A percentile compares a stretch with the other conserved stretches of the same genome.
Evolutionary conservation across 1,140 invertebrate species (phyloP).

Genomic region (Copidosoma floridanum): DNA sequence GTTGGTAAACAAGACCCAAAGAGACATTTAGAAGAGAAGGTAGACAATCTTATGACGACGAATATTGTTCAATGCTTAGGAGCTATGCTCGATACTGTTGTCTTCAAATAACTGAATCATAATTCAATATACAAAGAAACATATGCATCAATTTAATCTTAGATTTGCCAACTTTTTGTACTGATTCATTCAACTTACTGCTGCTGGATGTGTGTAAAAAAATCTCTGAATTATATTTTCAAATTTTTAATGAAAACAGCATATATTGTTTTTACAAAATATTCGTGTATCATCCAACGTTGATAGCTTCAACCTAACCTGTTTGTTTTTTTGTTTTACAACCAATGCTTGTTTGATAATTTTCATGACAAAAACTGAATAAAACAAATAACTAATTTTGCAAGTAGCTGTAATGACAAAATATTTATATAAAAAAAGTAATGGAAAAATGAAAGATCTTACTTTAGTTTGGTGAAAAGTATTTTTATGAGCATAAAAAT

Average conservation of each 20-base stretch:
- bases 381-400: slow-evolving; percentile 20
- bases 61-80: slow-evolving; percentile 99
- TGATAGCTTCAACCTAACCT: slow-evolving; percentile 5
- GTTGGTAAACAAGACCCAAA: slow-evolving; percentile 99
- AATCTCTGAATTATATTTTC: slow-evolving; percentile 22
- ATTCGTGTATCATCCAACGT: slow-evolving; percentile 11
- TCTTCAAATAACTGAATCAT: slow-evolving; percentile 80
- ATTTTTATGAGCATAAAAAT: slow-evolving; percentile 19
- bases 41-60: slow-evolving; percentile 94
- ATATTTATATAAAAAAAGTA: slow-evolving; percentile 8
- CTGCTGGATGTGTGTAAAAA: slow-evolving; percentile 3
- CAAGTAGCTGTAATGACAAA: slow-evolving; percentile 13
- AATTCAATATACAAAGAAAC: slow-evolving; percentile 20
- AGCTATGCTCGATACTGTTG: slow-evolving; percentile 97
- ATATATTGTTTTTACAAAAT: slow-evolving; percentile 32
- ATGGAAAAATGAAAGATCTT: no score
- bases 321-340: no score
- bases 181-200: slow-evolving; percentile 1
- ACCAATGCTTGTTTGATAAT: not conserved
- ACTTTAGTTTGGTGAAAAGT: no score
- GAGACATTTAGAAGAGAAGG: slow-evolving; percentile 97
- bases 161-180: slow-evolving; percentile 13
- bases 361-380: slow-evolving; percentile 17
- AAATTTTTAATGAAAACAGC: slow-evolving; percentile 37
- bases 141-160: slow-evolving; percentile 38